Evolutionary conservation across 2,797 vertebrate species (phyloP), one percentile per base, ranked within the genome.

Genomic region (Chaenodraco wilsoni): DNA sequence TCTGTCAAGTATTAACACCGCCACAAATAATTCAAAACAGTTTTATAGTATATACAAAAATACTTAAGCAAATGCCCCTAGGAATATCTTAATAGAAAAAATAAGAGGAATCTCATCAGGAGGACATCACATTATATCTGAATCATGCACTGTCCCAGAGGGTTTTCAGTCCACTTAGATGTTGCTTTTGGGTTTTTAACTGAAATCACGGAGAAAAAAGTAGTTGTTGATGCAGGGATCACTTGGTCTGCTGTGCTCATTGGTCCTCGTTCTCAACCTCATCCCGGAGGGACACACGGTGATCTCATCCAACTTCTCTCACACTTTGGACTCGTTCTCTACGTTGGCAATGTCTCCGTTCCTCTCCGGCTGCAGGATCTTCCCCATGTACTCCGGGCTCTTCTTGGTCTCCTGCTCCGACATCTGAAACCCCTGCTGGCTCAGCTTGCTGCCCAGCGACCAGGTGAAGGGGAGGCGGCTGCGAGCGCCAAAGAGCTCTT

Each of bases 301-400:
- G 56, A 78, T 81, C 78, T 82, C 65, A n/a, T 40, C 31, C 6
- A 10, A 51, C 23, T 9, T 65, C 50, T n/a, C 4, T 9, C 31
- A 33, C 27, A 99, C 95, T 95, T 98, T 99, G 87, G 98, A 99
- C 88, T 99, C 98, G 0, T 89, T 97, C 92, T 99, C 98, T 50
- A 96, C 60, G 85, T 97, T 99, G 62, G 96, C 94, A 79, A 99
- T 94, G 12, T 98, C 98, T 44, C 98, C 98, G 0, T 99, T 99
- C 84, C 95, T 94, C 85, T 98, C 97, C 0, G 95, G 90, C 87
- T 95, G 96, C 84, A 96, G 89, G 64, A 45, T 92, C 84, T 95
- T 94, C 65, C 91, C 94, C 59, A 93, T 90, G 43, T 92, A 87
- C 37, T 93, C 95, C 0, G 75, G 87, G 80, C 89, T 90, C 84